phyloP scores from a whole-genome alignment of 2,888 invertebrate species.

The Tetragonula carbonaria region DNA sequence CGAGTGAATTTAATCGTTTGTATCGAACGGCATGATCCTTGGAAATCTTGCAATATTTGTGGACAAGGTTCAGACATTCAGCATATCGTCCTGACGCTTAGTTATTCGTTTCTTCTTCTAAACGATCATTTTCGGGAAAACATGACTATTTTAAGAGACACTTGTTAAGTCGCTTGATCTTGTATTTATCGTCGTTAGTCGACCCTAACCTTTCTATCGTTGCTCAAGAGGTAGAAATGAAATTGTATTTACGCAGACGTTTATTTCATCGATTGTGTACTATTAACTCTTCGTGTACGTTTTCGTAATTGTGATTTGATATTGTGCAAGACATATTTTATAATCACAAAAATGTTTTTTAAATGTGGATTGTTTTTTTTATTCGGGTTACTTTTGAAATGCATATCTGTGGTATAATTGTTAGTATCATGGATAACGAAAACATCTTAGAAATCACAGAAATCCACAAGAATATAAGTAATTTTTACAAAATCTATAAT shows the following conservation, averaged over 20 bases:
- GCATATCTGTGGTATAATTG: slow-evolving; percentile 13
- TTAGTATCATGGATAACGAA: background rate
- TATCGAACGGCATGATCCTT: slow-evolving; percentile 22
- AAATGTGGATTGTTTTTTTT: slow-evolving; percentile 22
- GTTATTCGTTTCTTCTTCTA: slow-evolving; percentile 25
- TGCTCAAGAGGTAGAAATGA: background rate
- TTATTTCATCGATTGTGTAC: slow-evolving; percentile 6
- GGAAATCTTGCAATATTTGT: slow-evolving; percentile 32
- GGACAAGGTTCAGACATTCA: slow-evolving; percentile 34
- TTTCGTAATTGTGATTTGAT: slow-evolving; percentile 1
- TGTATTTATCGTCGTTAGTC: slow-evolving; percentile 36
- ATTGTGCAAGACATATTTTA: background rate
- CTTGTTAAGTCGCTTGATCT: slow-evolving; percentile 30
- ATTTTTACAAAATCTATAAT: background rate
- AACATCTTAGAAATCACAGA: background rate
- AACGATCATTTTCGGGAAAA: slow-evolving; percentile 38
- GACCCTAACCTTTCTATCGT: slow-evolving; percentile 58
- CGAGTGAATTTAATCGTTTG: slow-evolving; percentile 15
- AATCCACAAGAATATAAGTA: background rate
- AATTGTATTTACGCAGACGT: slow-evolving; percentile 19
- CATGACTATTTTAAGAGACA: slow-evolving; percentile 44
- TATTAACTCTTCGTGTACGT: background rate
- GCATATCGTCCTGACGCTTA: slow-evolving; percentile 40
- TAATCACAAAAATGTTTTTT: background rate
- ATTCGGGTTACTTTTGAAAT: slow-evolving; percentile 37